Conservation (phyloP, 2,113 vertebrate genomes). For the Cepphus grylle region DNA sequence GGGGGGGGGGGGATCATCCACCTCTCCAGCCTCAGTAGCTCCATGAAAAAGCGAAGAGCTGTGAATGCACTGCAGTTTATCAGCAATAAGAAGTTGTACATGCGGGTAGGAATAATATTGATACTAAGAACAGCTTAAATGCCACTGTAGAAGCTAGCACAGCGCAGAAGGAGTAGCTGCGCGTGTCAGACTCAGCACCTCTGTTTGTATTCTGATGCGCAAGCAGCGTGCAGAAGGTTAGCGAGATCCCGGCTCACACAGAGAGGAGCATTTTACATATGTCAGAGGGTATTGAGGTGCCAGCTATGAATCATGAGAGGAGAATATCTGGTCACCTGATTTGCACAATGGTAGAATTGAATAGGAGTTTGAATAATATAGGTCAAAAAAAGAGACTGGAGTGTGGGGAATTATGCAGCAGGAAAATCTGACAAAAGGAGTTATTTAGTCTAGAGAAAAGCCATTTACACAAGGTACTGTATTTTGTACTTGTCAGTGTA, state of each 20-base stretch:
- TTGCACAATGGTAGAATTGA: neutral
- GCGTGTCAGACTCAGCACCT: neutral
- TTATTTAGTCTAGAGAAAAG: neutral
- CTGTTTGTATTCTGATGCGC: neutral
- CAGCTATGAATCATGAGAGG: neutral
- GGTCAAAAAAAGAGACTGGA: neutral
- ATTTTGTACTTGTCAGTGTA: neutral
- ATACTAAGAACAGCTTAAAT: neutral
- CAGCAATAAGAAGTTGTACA: neutral
- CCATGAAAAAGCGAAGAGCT: neutral
- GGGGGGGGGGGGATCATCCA: neutral
- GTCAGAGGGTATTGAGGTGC: neutral
- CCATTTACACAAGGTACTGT: neutral
- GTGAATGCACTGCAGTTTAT: neutral
- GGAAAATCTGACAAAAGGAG: neutral
- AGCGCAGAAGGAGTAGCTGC: neutral
- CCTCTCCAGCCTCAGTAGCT: neutral
- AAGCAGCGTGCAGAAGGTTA: neutral
- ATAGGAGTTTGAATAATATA: neutral
- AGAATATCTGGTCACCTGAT: neutral
- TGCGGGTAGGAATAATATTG: neutral
- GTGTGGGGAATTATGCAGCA: neutral
- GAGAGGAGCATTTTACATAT: neutral
- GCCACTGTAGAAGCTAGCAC: neutral
- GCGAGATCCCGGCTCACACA: neutral